A percentile compares a stretch with the other conserved stretches of the same genome.
Evolutionary conservation across 2,888 invertebrate species (phyloP).

Genomic region (Drosophila falleni): DNA sequence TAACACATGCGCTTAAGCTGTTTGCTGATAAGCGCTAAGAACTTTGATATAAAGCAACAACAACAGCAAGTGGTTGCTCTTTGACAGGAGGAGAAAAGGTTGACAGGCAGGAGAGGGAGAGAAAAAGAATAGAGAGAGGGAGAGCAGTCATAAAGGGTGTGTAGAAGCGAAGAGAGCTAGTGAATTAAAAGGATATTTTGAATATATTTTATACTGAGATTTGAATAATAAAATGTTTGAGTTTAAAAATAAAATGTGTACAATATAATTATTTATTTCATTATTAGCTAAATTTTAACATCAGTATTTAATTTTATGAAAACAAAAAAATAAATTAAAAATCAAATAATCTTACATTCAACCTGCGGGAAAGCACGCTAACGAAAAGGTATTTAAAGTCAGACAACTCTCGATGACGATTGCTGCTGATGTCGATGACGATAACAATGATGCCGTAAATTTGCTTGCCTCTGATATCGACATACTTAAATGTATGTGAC

Average conservation of each 20-base stretch:
- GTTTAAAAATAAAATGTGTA: too few species aligned
- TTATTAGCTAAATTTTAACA: too few species aligned
- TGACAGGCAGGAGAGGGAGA: background rate
- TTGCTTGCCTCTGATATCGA: slow-evolving; percentile 3
- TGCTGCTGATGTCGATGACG: slow-evolving; percentile 23
- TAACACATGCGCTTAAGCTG: slow-evolving; percentile 10
- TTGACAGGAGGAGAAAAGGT: slow-evolving; percentile 33
- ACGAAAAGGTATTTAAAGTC: background rate
- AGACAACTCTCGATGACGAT: slow-evolving; percentile 16
- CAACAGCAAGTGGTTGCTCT: slow-evolving; percentile 34
- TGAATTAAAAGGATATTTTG: background rate
- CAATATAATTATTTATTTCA: too few species aligned
- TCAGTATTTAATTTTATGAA: too few species aligned
- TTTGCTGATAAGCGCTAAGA: slow-evolving; percentile 59
- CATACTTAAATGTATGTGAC: background rate
- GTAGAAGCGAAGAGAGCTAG: too few species aligned
- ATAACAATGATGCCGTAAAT: slow-evolving; percentile 50
- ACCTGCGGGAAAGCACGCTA: too few species aligned
- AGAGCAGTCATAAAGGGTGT: background rate
- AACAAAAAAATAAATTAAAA: background rate
- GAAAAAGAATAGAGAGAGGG: background rate
- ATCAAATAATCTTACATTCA: background rate
- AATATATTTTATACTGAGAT: background rate
- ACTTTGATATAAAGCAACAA: slow-evolving; percentile 52
- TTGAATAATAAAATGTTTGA: too few species aligned